Percentiles rank a stretch among this genome's conserved stretches.
phyloP scores from a whole-genome alignment of 2,113 vertebrate species.

The Aplodontia rufa region DNA sequence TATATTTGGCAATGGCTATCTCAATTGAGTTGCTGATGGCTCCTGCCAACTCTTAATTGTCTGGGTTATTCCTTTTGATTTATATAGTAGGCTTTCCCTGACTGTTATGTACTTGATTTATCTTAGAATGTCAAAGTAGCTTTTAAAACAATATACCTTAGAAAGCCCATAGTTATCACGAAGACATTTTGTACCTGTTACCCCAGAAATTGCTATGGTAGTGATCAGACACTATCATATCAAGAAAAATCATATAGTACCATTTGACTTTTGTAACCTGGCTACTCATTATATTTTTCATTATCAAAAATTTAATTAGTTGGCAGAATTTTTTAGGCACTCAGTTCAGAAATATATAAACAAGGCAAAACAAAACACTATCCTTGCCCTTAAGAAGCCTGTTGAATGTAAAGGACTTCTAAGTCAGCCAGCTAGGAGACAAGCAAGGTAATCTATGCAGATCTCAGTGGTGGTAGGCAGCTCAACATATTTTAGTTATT shows the following conservation, averaged over 20 bases:
- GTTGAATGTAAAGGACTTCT: background rate
- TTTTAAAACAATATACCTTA: background rate
- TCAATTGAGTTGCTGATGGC: background rate
- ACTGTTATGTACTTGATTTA: background rate
- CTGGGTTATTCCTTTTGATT: background rate
- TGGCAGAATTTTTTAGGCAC: background rate
- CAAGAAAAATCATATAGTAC: background rate
- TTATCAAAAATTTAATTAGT: background rate
- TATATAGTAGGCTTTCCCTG: background rate
- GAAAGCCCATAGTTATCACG: background rate
- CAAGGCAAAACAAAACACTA: background rate
- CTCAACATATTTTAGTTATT: background rate
- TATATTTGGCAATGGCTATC: background rate
- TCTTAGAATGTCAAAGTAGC: background rate
- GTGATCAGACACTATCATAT: background rate
- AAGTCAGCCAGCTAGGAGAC: fast-evolving
- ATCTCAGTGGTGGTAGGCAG: background rate
- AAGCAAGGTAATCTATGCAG: background rate
- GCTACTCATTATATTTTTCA: background rate
- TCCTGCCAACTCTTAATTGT: background rate
- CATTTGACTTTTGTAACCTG: background rate
- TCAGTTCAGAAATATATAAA: background rate
- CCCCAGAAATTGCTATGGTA: background rate
- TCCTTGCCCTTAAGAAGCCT: background rate
- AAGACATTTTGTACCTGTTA: background rate